phyloP scores from a whole-genome alignment of 2,888 invertebrate species.

The Dicyrtomina minuta region DNA sequence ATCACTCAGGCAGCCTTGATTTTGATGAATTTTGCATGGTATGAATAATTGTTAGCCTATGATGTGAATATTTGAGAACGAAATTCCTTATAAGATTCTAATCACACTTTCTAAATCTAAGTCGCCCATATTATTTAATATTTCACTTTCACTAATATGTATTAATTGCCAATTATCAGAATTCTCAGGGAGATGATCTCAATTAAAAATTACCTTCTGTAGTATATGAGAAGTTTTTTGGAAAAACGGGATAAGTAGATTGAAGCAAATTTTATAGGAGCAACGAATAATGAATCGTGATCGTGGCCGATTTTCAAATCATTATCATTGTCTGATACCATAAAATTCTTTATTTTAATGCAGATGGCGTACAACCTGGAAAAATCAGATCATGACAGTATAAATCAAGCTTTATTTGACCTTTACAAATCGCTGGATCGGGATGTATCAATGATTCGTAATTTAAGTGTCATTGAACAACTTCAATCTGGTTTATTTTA shows the following conservation, averaged over 20 bases:
- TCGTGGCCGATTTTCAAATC: background rate
- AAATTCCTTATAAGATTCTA: too few relatives aligned
- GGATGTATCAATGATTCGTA: conserved; percentile 39
- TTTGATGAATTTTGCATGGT: conserved; percentile 39
- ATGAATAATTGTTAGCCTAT: too few relatives aligned
- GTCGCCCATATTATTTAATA: too few relatives aligned
- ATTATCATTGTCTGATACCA: too few relatives aligned
- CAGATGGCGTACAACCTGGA: conserved; percentile 41
- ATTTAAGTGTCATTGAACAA: conserved; percentile 44
- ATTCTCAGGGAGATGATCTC: too few relatives aligned
- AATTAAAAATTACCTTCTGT: background rate
- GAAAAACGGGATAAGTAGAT: too few relatives aligned
- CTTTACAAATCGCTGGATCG: conserved; percentile 39
- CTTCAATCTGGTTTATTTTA: conserved; percentile 45
- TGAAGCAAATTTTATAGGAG: too few relatives aligned
- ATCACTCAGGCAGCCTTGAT: conserved; percentile 30
- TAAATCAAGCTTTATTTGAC: conserved; percentile 31
- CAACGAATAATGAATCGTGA: background rate
- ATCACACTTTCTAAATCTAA: too few relatives aligned
- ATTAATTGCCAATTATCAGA: too few relatives aligned
- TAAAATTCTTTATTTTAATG: background rate
- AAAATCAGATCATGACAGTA: conserved; percentile 21
- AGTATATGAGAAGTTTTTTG: too few relatives aligned
- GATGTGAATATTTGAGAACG: too few relatives aligned
- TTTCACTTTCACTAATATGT: too few relatives aligned